Evolutionary conservation across 2,888 invertebrate species (phyloP).

Genomic region (Drosophila hamatofila): DNA sequence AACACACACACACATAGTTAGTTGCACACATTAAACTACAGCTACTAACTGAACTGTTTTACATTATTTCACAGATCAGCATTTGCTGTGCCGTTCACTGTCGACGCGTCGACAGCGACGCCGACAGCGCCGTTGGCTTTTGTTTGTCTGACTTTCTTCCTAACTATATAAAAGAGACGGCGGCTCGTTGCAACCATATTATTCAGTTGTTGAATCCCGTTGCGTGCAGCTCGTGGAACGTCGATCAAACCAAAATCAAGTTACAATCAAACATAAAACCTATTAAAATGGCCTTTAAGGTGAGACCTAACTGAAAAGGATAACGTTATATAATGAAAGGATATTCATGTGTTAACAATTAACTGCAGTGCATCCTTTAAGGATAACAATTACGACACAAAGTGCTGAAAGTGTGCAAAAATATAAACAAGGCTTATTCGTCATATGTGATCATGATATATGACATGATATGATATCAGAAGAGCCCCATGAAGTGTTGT

Average conservation of each 20-base stretch:
- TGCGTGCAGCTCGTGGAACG: slow-evolving; percentile 82
- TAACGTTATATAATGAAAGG: slow-evolving; percentile 48
- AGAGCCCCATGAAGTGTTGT: neutral
- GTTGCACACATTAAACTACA: slow-evolving; percentile 30
- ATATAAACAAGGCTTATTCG: neutral
- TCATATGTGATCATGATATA: neutral
- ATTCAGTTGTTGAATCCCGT: slow-evolving; percentile 85
- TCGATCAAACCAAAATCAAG: slow-evolving; percentile 46
- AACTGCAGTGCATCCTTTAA: slow-evolving; percentile 39
- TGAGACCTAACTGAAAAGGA: slow-evolving; percentile 58
- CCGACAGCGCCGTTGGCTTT: slow-evolving; percentile 33
- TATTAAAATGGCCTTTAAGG: slow-evolving; percentile 82
- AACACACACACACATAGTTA: slow-evolving; percentile 4
- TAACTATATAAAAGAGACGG: slow-evolving; percentile 85
- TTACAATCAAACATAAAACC: slow-evolving; percentile 48
- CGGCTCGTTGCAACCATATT: slow-evolving; percentile 84
- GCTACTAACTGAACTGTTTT: slow-evolving; percentile 62
- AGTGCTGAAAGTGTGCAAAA: slow-evolving; percentile 33
- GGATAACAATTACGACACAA: slow-evolving; percentile 16
- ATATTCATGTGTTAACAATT: slow-evolving; percentile 45
- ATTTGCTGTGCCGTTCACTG: slow-evolving; percentile 27
- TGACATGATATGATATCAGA: neutral
- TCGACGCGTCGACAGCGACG: slow-evolving; percentile 15
- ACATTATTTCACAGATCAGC: slow-evolving; percentile 54
- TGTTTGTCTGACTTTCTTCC: slow-evolving; percentile 84